These are phyloP conservation scores for Amphibalanus amphitrite DNA, from an alignment of 1,140 invertebrate genomes.

Conservation along the genomic window DNA sequence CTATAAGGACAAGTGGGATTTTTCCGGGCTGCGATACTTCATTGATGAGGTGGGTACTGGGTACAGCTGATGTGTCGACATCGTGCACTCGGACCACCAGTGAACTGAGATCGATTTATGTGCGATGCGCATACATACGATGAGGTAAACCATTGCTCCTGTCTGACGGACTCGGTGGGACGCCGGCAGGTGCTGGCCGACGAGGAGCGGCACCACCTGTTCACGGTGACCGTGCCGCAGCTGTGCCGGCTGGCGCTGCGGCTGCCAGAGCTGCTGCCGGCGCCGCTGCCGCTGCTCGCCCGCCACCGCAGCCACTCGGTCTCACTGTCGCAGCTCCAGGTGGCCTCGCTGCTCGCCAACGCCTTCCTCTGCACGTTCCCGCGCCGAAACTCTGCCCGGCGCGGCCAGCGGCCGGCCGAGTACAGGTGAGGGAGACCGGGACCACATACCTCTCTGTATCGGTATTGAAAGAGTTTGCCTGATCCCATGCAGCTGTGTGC, in stretches of 20 bases:
- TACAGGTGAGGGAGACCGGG: background rate
- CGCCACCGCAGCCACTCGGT: constrained; percentile 37
- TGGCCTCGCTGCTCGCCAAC: constrained; percentile 73
- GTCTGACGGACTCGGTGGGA: too few species aligned
- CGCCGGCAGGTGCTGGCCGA: background rate
- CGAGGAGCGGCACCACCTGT: constrained; percentile 54
- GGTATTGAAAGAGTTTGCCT: too few species aligned
- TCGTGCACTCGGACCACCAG: too few species aligned
- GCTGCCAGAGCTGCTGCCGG: constrained; percentile 54
- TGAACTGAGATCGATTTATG: too few species aligned
- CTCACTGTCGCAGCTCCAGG: constrained; percentile 64
- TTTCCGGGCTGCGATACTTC: constrained; percentile 7
- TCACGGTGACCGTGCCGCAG: constrained; percentile 50
- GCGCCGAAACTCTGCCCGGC: constrained; percentile 45
- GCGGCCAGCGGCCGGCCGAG: background rate
- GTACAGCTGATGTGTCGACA: too few species aligned
- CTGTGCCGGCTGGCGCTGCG: constrained; percentile 58
- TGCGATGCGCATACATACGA: too few species aligned
- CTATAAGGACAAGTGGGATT: constrained; percentile 12
- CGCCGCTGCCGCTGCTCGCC: constrained; percentile 58
- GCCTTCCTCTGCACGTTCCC: constrained; percentile 95
- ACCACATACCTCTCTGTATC: too few species aligned
- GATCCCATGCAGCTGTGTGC: too few species aligned
- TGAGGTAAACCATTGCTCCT: too few species aligned
- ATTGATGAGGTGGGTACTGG: constrained; percentile 7